Base-by-base conservation (phyloP, 1,140 invertebrate genomes). In the Globodera ellingtonae region DNA sequence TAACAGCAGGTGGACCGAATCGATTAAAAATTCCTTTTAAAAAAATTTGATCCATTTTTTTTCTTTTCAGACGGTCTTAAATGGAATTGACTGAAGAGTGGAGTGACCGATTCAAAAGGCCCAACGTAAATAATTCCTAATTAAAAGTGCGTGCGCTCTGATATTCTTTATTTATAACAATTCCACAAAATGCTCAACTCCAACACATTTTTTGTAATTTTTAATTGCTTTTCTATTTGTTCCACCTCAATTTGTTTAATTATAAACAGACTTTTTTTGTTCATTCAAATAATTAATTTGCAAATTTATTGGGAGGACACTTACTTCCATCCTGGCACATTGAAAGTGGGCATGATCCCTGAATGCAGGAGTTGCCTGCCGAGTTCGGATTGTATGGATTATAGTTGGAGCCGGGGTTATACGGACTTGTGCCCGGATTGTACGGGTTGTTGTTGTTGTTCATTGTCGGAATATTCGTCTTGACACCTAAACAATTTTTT, bases 281-380 rank as follows among this genome's bases (percentile, higher is more conserved):
- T 35, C 35, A 35, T 35, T 35, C 3, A 35, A 35, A 35, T 3
- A 35, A 35, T 35, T 35, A 35, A 35, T 35, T 35, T 35, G 3
- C 35, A 35, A 35, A 35, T 35, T 35, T 35, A 35, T 35, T 35
- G 0, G 35, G 35, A 35, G 35, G 35, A 35, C 35, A 47, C 67
- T 47, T 6, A 70, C 67, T 44, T 70, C 67, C 67, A 18, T 70
- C 67, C 35, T 70, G 67, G 24, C 67, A 70, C 67, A 70, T 70
- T 70, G 35, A 15, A 15, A 70, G 10, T 18, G 67, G 67, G n/a
- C 67, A 70, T 44, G 7, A 18, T 35, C 67, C 67, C 56, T 15
- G 10, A 6, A 10, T 62, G 56, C 56, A 62, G 56, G 56, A 18
- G 10, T 52, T 15, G 4, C 0, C 52, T 10, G 13, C 56, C 18